These are phyloP conservation scores for Macrosoma leucophasiata DNA, from an alignment of 2,888 invertebrate genomes.

Conservation along the genomic window DNA sequence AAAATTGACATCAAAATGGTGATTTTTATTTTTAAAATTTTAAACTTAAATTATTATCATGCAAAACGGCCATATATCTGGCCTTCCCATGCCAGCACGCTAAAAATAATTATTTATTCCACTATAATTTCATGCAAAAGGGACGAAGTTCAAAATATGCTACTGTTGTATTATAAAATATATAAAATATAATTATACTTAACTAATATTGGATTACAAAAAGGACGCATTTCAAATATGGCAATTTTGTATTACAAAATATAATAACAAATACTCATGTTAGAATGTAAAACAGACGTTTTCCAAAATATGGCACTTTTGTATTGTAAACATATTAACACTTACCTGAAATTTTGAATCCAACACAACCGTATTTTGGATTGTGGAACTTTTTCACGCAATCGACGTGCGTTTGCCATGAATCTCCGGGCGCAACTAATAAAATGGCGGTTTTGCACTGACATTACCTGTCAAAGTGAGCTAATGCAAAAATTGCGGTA, in stretches of 20 bases:
- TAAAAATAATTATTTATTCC: too few relatives aligned
- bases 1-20: too few relatives aligned
- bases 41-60: constrained; percentile 8
- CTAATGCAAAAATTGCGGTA: constrained; percentile 4
- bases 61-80: constrained; percentile 15
- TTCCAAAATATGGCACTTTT: constrained; percentile 9
- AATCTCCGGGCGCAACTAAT: constrained; percentile 6
- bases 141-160: too few relatives aligned
- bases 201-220: too few relatives aligned
- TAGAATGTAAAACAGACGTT: constrained; percentile 8
- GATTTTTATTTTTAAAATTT: too few relatives aligned
- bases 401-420: constrained; percentile 3
- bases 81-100: constrained; percentile 12
- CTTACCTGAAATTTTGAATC: constrained; percentile 10
- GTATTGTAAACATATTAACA: constrained; percentile 11
- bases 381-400: constrained; percentile 10
- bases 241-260: neutral
- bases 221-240: neutral
- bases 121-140: too few relatives aligned
- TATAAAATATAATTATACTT: neutral
- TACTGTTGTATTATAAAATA: neutral
- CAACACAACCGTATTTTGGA: constrained; percentile 9
- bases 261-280: constrained; percentile 1
- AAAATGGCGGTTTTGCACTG: constrained; percentile 7
- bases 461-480: constrained; percentile 7